Conservation (phyloP, 2,113 vertebrate genomes). For the Myodes glareolus region DNA sequence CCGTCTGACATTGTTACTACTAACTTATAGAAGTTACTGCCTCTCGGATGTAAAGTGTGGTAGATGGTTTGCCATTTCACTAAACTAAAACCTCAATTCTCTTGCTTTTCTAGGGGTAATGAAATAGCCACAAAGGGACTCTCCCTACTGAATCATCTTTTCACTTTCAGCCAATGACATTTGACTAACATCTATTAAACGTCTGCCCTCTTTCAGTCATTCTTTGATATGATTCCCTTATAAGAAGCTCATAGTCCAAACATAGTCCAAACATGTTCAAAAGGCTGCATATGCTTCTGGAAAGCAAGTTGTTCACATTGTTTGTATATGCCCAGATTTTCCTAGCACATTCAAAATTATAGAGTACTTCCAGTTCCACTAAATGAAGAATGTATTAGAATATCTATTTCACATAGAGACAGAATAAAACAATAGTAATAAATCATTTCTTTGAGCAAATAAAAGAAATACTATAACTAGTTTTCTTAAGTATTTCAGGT, state of each 20-base stretch:
- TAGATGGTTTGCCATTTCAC: neutral
- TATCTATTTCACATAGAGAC: neutral
- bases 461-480: neutral
- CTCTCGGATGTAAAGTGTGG: neutral
- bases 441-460: neutral
- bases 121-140: neutral
- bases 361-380: neutral
- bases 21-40: neutral
- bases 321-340: neutral
- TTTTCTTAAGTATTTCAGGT: conserved; percentile 12
- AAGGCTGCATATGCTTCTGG: neutral
- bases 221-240: neutral
- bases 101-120: neutral
- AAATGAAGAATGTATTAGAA: neutral
- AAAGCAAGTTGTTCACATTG: neutral
- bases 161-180: neutral
- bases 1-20: neutral
- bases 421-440: conserved; percentile 14
- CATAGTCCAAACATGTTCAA: conserved; percentile 55
- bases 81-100: conserved; percentile 5
- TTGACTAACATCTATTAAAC: neutral
- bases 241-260: conserved; percentile 1
- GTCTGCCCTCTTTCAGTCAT: neutral
- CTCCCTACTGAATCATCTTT: neutral
- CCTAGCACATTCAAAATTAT: neutral